These are phyloP conservation scores for Mormyrops attenuatus DNA, from an alignment of 2,797 vertebrate genomes.

Conservation along the genomic window DNA sequence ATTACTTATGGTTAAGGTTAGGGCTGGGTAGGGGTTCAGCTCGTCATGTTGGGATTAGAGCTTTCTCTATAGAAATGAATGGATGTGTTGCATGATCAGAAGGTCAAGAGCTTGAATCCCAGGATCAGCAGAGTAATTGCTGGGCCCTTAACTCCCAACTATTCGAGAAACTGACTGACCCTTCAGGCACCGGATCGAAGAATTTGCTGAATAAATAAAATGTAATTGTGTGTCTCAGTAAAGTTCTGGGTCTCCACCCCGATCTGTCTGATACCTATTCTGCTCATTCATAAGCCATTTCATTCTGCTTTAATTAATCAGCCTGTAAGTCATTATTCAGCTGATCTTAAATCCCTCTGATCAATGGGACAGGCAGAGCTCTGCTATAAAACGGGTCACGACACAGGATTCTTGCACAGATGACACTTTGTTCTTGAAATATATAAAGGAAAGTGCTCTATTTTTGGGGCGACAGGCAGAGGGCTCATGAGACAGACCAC, in stretches of 20 bases:
- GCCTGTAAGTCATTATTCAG: background rate
- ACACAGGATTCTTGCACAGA: background rate
- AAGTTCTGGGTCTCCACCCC: background rate
- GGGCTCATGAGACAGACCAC: background rate
- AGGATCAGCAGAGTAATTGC: background rate
- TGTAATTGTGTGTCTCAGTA: background rate
- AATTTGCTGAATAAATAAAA: background rate
- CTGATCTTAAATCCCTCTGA: background rate
- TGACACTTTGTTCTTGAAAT: conserved; percentile 4
- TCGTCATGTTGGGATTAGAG: background rate
- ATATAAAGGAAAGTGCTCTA: background rate
- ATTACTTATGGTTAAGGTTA: background rate
- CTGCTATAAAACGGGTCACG: background rate
- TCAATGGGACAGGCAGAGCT: background rate
- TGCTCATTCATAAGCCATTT: background rate
- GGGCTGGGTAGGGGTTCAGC: background rate
- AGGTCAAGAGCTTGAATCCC: background rate
- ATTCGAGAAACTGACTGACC: background rate
- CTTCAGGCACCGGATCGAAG: background rate
- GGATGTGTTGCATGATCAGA: background rate
- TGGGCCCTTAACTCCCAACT: background rate
- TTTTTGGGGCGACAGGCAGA: background rate
- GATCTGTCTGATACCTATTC: background rate
- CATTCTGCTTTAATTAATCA: background rate
- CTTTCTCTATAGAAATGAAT: background rate